Evolutionary conservation across 1,140 invertebrate species (phyloP).

Genomic region (Argopecten irradians): DNA sequence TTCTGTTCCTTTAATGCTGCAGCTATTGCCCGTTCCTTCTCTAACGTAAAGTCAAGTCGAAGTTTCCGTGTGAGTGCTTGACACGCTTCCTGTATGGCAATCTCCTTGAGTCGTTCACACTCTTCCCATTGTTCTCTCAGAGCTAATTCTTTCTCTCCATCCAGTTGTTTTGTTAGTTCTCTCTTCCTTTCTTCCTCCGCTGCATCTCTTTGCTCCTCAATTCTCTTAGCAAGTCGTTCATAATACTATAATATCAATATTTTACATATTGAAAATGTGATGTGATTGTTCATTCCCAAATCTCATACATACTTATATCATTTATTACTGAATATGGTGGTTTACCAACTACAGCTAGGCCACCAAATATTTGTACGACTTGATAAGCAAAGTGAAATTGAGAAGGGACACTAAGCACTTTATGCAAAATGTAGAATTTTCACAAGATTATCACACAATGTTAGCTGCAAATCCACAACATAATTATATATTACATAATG

Average conservation of each 20-base stretch:
- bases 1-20: constrained; percentile 66
- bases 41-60: constrained; percentile 62
- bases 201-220: constrained; percentile 69
- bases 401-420: neutral
- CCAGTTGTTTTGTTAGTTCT: constrained; percentile 68
- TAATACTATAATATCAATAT: constrained; percentile 67
- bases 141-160: constrained; percentile 71
- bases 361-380: neutral
- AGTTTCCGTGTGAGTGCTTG: constrained; percentile 59
- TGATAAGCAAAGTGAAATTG: neutral
- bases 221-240: constrained; percentile 67
- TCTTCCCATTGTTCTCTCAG: constrained; percentile 68
- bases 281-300: neutral
- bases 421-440: neutral
- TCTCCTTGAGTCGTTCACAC: constrained; percentile 62
- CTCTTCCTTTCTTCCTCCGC: constrained; percentile 71
- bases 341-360: no score
- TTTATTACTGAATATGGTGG: neutral
- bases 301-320: neutral
- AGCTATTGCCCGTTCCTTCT: constrained; percentile 66
- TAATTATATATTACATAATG: no score
- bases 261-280: neutral
- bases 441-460: no score
- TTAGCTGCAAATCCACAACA: no score
- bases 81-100: constrained; percentile 66